Conservation (phyloP, 2,888 invertebrate species). For the Lypha dubia region DNA sequence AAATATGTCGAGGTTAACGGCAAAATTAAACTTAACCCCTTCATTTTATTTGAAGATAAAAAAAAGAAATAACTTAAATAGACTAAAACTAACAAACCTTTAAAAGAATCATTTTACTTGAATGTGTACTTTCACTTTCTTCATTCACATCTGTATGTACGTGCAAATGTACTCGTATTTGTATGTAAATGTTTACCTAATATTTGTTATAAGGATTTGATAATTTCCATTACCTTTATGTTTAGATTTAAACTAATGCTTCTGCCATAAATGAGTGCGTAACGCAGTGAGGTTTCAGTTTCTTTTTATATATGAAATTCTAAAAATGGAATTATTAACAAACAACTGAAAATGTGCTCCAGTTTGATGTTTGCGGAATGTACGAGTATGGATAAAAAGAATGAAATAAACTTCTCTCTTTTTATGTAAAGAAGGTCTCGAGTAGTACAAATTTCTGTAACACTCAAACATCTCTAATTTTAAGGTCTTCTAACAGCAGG, state of each 20-base stretch:
- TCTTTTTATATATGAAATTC: constrained; percentile 44
- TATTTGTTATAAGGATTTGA: constrained; percentile 49
- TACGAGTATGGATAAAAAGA: constrained; percentile 3
- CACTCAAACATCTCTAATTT: background rate
- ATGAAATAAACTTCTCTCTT: too few relatives aligned
- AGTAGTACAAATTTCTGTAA: background rate
- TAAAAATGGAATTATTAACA: constrained; percentile 55
- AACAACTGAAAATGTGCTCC: constrained; percentile 59
- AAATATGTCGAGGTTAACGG: constrained; percentile 69
- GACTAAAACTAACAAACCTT: constrained; percentile 40
- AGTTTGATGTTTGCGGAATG: constrained; percentile 46
- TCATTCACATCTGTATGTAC: background rate
- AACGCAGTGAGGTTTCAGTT: constrained; percentile 41
- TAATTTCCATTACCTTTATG: constrained; percentile 62
- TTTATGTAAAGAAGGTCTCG: too few relatives aligned
- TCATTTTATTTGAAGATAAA: constrained; percentile 20
- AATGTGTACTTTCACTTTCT: constrained; percentile 28
- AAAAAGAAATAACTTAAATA: constrained; percentile 14
- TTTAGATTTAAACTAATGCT: constrained; percentile 51
- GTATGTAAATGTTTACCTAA: constrained; percentile 1
- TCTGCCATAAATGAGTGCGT: constrained; percentile 39
- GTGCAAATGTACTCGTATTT: constrained; percentile 1
- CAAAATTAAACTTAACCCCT: constrained; percentile 65
- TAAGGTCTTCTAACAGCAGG: background rate
- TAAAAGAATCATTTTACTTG: background rate